Evolutionary conservation across 2,113 vertebrate genomes (phyloP), one percentile per base, ranked within the genome.

Genomic region (Alethe diademata): DNA sequence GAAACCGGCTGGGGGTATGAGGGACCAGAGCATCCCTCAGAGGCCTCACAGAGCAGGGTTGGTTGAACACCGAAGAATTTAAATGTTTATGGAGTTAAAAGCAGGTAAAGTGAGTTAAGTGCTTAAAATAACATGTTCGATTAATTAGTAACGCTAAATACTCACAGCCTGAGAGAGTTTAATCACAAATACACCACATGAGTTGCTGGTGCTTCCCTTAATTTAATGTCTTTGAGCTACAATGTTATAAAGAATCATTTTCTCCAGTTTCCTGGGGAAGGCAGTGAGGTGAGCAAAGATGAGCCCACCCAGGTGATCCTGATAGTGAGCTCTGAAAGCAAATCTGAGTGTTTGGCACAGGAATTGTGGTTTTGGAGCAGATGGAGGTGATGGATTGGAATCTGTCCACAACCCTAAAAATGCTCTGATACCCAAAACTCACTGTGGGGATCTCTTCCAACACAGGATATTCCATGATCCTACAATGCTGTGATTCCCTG

Each of bases 1-100:
- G 18, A 82, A 56, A 45, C 0, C 0, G 5, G 4, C 3, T 19
- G 7, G 7, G 11, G 4, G 6, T 0, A 1, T 3, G 6, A 14
- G 10, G 13, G 12, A 14, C 3, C 6, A 3, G 28, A 36, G 12
- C 5, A 1, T 33, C 12, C 7, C 1, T 2, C 15, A 11, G 25
- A 50, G 19, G 11, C 16, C 36, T 79, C 33, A 33, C 0, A 0
- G 29, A 43, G 5, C 11, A 5, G 8, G 3, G 31, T 2, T 0
- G 47, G 0, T 51, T 19, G 33, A n/a, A 18, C 2, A 2, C 15
- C 0, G 4, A 54, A 9, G 3, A 6, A 8, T 60, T 94, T 47
- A 23, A 51, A 19, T 0, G 1, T 47, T 43, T 11, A 2, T 4
- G 6, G 5, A 4, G 12, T 23, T 56, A 40, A 22, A 64, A 86